Evolutionary conservation across 2,797 vertebrate species (phyloP).

Genomic region (Linurgus olivaceus): DNA sequence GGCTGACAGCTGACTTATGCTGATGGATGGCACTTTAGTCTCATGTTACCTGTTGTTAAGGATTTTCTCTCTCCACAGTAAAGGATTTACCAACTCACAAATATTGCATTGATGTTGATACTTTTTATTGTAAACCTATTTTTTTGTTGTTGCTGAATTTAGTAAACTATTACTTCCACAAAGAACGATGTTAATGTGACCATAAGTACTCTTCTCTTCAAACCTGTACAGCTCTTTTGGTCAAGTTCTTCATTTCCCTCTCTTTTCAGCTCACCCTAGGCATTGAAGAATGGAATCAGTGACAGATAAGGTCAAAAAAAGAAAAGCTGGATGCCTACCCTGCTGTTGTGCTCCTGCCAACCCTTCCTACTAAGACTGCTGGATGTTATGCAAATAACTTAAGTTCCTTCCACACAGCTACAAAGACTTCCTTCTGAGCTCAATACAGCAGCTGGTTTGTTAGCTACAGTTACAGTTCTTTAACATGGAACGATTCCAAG

Average conservation of each 20-base stretch:
- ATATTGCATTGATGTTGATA: background rate
- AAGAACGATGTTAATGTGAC: background rate
- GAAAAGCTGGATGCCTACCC: background rate
- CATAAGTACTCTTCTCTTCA: background rate
- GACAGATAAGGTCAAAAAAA: conserved; percentile 5
- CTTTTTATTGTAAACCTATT: background rate
- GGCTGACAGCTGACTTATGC: background rate
- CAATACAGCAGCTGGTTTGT: conserved; percentile 51
- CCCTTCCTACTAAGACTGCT: conserved; percentile 50
- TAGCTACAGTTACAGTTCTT: conserved; percentile 48
- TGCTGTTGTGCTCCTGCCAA: conserved; percentile 28
- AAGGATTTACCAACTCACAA: background rate
- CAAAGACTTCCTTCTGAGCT: conserved; percentile 56
- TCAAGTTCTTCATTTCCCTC: background rate
- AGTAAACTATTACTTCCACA: background rate
- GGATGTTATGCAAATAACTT: conserved; percentile 71
- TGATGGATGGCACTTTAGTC: background rate
- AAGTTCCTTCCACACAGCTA: conserved; percentile 63
- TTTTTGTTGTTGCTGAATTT: background rate
- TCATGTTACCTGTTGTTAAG: background rate
- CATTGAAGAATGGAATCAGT: background rate
- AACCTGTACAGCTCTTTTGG: background rate
- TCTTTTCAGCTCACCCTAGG: background rate
- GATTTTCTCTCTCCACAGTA: background rate
- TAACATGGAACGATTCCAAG: conserved; percentile 18